phyloP scores from a whole-genome alignment of 1,140 invertebrate species.

The Pomacea maculata region DNA sequence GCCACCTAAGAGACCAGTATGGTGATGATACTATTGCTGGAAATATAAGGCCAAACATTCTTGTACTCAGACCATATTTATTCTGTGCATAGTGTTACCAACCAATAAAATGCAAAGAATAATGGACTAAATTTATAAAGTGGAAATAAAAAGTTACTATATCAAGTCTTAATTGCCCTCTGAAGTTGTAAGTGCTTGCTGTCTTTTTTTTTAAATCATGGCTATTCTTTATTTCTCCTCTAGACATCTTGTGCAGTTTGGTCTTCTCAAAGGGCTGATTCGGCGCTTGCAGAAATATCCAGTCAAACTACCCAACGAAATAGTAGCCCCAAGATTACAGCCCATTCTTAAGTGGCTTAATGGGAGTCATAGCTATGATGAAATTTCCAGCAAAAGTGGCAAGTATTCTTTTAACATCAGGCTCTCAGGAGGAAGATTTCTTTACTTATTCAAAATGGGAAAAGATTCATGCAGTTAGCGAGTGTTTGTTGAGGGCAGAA shows the following conservation, averaged over 20 bases:
- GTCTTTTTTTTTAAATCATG: neutral
- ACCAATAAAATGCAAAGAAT: too few relatives aligned
- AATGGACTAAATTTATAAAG: too few relatives aligned
- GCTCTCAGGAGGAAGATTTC: too few relatives aligned
- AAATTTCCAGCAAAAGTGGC: constrained; percentile 87
- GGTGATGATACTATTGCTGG: neutral
- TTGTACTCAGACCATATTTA: too few relatives aligned
- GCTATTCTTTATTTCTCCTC: constrained; percentile 8
- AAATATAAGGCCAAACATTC: too few relatives aligned
- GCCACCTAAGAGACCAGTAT: neutral
- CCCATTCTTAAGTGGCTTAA: constrained; percentile 75
- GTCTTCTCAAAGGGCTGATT: constrained; percentile 85
- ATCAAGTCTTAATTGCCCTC: too few relatives aligned
- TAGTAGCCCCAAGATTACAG: constrained; percentile 29
- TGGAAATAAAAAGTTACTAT: too few relatives aligned
- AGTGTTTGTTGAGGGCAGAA: too few relatives aligned
- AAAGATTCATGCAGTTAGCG: too few relatives aligned
- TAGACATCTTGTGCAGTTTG: constrained; percentile 90
- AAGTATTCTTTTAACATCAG: constrained; percentile 5
- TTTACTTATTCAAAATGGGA: too few relatives aligned
- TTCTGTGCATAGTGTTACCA: too few relatives aligned
- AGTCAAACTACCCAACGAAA: constrained; percentile 40
- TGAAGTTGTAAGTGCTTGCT: neutral
- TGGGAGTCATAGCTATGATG: constrained; percentile 83
- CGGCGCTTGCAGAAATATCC: constrained; percentile 81